Percentiles rank a stretch among this genome's conserved stretches.
These are phyloP conservation scores for Esox masquinongy DNA, from an alignment of 2,797 vertebrate species.

Conservation along the genomic window DNA sequence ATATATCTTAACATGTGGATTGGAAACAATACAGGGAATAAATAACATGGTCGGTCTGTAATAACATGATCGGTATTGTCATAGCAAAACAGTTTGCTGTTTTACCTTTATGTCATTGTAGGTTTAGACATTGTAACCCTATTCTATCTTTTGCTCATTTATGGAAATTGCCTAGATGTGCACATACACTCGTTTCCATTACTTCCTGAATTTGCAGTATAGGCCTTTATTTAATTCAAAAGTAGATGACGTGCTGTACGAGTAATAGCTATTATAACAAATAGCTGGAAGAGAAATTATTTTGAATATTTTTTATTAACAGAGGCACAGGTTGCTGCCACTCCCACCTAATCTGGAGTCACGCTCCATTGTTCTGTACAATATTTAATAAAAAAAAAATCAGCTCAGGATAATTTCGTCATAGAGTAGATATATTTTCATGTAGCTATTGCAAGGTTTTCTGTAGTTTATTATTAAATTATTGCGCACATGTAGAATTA, in stretches of 20 bases:
- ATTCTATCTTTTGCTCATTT: background rate
- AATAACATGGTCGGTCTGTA: background rate
- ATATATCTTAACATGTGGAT: background rate
- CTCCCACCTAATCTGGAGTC: background rate
- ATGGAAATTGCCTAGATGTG: background rate
- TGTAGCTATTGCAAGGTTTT: background rate
- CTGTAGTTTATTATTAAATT: background rate
- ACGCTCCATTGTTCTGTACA: background rate
- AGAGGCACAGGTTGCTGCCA: background rate
- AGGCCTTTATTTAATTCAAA: background rate
- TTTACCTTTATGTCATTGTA: background rate
- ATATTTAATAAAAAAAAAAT: background rate
- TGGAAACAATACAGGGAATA: background rate
- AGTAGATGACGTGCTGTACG: background rate
- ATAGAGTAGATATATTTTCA: background rate
- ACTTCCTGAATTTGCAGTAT: background rate
- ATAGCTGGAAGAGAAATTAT: background rate
- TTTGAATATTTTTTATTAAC: background rate
- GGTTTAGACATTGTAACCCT: background rate
- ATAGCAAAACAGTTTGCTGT: background rate
- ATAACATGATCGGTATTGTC: too few species aligned
- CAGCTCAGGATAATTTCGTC: background rate
- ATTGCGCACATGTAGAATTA: background rate
- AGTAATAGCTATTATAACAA: background rate
- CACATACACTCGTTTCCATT: background rate